phyloP scores from a whole-genome alignment of 2,797 vertebrate species.

The Enteromius fasciolatus region DNA sequence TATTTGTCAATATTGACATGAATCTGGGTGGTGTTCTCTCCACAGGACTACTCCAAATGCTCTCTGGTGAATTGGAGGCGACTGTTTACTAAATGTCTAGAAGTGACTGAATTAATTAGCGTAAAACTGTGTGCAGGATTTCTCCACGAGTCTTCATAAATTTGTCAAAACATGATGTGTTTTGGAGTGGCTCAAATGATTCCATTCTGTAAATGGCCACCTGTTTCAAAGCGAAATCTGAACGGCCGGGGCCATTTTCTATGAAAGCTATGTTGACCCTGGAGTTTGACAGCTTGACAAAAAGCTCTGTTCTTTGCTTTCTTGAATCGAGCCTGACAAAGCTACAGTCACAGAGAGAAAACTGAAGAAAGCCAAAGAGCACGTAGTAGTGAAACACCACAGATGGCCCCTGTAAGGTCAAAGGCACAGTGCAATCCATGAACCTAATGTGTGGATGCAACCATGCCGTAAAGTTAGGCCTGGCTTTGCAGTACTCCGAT shows the following conservation, averaged over 20 bases:
- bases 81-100: conserved; percentile 57
- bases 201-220: conserved; percentile 44
- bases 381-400: conserved; percentile 3
- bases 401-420: conserved; percentile 26
- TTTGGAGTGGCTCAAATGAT: conserved; percentile 31
- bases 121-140: conserved; percentile 41
- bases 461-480: not conserved
- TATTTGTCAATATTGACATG: conserved; percentile 57
- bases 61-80: conserved; percentile 55
- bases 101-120: conserved; percentile 52
- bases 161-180: conserved; percentile 38
- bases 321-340: conserved; percentile 28
- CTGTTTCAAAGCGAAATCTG: conserved; percentile 32
- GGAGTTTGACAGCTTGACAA: conserved; percentile 9
- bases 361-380: conserved; percentile 13
- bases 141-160: conserved; percentile 44
- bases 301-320: conserved; percentile 26
- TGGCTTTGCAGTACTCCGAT: not conserved
- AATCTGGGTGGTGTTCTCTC: conserved; percentile 49
- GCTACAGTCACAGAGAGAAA: not conserved
- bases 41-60: conserved; percentile 46
- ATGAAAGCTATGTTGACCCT: conserved; percentile 28
- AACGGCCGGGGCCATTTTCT: not conserved
- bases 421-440: not conserved
- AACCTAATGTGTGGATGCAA: not conserved